Conservation (phyloP, 1,140 invertebrate genomes). For the Euschistus heros region DNA sequence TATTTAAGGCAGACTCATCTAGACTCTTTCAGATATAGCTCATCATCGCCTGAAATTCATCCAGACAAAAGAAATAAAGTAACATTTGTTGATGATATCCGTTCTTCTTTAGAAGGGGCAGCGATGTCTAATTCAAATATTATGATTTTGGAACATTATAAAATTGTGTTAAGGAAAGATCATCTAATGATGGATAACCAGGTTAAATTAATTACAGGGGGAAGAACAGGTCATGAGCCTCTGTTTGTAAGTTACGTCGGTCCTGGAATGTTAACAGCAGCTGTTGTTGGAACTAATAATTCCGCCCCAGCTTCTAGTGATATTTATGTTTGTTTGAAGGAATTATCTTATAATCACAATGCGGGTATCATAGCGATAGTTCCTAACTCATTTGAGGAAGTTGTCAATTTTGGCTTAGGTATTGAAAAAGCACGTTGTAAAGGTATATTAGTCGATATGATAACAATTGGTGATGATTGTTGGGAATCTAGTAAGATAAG, state of each 20-base stretch:
- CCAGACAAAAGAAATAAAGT: no score
- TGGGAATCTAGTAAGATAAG: neutral
- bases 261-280: constrained; percentile 52
- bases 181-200: constrained; percentile 32
- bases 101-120: neutral
- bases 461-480: constrained; percentile 5
- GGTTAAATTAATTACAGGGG: constrained; percentile 53
- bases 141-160: constrained; percentile 42
- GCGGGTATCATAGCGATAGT: neutral
- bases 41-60: no score
- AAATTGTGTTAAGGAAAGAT: neutral
- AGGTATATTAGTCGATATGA: neutral
- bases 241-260: constrained; percentile 52
- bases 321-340: neutral
- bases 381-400: neutral
- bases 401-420: neutral
- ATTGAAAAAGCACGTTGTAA: constrained; percentile 7
- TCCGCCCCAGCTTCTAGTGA: neutral
- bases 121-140: neutral
- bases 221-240: constrained; percentile 57
- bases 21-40: no score
- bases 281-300: constrained; percentile 44
- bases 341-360: neutral
- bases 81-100: neutral
- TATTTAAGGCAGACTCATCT: no score